Evolutionary conservation across 1,140 invertebrate species (phyloP).

Genomic region (Ooceraea biroi): DNA sequence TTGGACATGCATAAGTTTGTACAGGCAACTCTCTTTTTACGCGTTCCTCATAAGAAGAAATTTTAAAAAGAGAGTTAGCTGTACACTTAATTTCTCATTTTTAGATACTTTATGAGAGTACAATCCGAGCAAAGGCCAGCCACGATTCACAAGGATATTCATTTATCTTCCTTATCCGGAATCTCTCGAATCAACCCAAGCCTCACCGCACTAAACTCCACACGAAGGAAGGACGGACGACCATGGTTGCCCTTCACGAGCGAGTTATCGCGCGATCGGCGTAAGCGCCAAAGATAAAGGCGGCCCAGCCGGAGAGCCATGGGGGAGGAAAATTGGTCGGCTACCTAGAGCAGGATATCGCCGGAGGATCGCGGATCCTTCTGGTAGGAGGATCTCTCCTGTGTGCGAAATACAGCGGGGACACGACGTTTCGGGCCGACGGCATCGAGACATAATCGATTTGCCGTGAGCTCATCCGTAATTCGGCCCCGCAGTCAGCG

Average conservation of each 20-base stretch:
- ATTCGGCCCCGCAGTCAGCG: slow-evolving; percentile 84
- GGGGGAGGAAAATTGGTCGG: slow-evolving; percentile 67
- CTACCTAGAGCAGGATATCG: slow-evolving; percentile 74
- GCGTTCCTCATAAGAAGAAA: too few species aligned
- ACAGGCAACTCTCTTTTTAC: too few species aligned
- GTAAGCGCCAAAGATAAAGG: slow-evolving; percentile 71
- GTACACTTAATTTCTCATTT: not conserved
- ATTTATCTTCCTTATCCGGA: slow-evolving; percentile 29
- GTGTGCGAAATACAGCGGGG: slow-evolving; percentile 53
- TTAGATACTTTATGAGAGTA: not conserved
- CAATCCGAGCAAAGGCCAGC: not conserved
- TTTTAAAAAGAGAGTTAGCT: too few species aligned
- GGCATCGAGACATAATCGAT: slow-evolving; percentile 84
- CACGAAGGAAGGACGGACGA: slow-evolving; percentile 34
- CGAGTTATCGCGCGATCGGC: slow-evolving; percentile 72
- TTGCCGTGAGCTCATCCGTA: slow-evolving; percentile 85
- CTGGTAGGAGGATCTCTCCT: slow-evolving; percentile 10
- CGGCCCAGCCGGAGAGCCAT: slow-evolving; percentile 2
- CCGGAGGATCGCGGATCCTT: slow-evolving; percentile 71
- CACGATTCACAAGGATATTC: slow-evolving; percentile 39
- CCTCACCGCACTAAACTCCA: slow-evolving; percentile 29
- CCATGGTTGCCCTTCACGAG: slow-evolving; percentile 69
- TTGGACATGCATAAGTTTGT: too few species aligned
- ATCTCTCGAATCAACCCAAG: slow-evolving; percentile 36
- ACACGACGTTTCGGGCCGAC: slow-evolving; percentile 57